Conservation (phyloP, 2,797 vertebrate genomes). For the Xenopus petersii region DNA sequence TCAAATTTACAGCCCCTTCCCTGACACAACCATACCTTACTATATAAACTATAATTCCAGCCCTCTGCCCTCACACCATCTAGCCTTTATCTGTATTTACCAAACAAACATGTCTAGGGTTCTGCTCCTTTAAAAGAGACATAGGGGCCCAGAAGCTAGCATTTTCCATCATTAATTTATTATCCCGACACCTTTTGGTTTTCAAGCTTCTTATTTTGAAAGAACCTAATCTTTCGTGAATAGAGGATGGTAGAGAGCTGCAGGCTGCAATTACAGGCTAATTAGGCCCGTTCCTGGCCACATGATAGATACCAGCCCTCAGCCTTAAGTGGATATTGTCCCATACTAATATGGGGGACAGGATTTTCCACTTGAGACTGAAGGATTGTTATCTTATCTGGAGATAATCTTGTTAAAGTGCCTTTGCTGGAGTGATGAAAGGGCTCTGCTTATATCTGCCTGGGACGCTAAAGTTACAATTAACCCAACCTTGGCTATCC, state of each 20-base stretch:
- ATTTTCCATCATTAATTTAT: slow-evolving; percentile 56
- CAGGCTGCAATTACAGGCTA: slow-evolving; percentile 80
- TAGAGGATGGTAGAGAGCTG: slow-evolving; percentile 60
- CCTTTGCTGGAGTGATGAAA: slow-evolving; percentile 60
- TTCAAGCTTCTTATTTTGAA: slow-evolving; percentile 54
- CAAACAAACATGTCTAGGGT: slow-evolving; percentile 14
- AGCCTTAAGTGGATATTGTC: slow-evolving; percentile 66
- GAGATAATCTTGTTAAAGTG: slow-evolving; percentile 79
- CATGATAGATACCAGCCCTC: slow-evolving; percentile 80
- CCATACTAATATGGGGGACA: slow-evolving; percentile 74
- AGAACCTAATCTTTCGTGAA: slow-evolving; percentile 61
- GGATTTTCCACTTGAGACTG: slow-evolving; percentile 67
- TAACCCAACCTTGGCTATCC: slow-evolving; percentile 5
- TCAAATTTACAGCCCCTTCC: too few species aligned
- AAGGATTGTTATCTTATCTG: slow-evolving; percentile 68
- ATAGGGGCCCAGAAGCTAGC: slow-evolving; percentile 54
- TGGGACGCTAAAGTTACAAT: slow-evolving; percentile 24
- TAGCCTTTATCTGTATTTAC: neutral
- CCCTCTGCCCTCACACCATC: too few species aligned
- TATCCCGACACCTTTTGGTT: slow-evolving; percentile 55
- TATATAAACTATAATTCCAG: too few species aligned
- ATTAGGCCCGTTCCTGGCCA: slow-evolving; percentile 78
- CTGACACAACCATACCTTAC: too few species aligned
- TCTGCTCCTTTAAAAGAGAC: slow-evolving; percentile 27
- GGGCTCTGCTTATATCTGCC: slow-evolving; percentile 53